A percentile compares a stretch with the other conserved stretches of the same genome.
Conservation (phyloP, 2,113 vertebrate genomes). For the Gnathonemus longibarbis region DNA sequence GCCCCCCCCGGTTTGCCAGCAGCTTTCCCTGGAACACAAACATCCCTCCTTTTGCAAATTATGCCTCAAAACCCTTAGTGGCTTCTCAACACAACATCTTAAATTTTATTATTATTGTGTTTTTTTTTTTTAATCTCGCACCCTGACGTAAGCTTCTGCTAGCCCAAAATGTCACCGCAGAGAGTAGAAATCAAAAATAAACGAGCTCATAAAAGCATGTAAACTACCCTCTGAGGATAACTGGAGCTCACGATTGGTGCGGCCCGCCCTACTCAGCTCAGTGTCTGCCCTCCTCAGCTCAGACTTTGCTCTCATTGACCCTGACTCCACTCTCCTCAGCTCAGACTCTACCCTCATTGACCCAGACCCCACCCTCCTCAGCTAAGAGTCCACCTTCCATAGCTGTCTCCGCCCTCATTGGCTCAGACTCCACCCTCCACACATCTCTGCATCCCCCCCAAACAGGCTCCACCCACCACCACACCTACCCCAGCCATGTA, state of each 20-base stretch:
- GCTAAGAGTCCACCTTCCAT: too few species aligned
- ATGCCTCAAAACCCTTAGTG: constrained; percentile 15
- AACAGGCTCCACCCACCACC: constrained; percentile 17
- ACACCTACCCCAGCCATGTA: constrained; percentile 82
- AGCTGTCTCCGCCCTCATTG: neutral
- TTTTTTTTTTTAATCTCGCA: neutral
- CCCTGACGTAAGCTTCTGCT: neutral
- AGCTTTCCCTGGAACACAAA: constrained; percentile 41
- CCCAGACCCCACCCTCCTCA: too few species aligned
- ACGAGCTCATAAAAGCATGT: neutral
- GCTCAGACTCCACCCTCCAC: neutral
- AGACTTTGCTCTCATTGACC: neutral
- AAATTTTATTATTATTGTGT: neutral
- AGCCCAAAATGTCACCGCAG: neutral
- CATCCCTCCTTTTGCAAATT: constrained; percentile 46
- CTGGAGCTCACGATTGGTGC: neutral
- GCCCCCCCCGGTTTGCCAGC: constrained; percentile 26
- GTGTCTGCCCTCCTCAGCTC: neutral
- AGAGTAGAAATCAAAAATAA: neutral
- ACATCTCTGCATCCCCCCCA: neutral
- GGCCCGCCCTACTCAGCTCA: neutral
- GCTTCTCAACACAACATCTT: neutral
- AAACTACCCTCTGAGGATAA: neutral
- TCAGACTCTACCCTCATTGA: too few species aligned
- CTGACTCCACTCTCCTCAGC: too few species aligned